These are phyloP conservation scores for Lasioglossum pauxillum DNA, from an alignment of 2,888 invertebrate genomes.

Conservation along the genomic window DNA sequence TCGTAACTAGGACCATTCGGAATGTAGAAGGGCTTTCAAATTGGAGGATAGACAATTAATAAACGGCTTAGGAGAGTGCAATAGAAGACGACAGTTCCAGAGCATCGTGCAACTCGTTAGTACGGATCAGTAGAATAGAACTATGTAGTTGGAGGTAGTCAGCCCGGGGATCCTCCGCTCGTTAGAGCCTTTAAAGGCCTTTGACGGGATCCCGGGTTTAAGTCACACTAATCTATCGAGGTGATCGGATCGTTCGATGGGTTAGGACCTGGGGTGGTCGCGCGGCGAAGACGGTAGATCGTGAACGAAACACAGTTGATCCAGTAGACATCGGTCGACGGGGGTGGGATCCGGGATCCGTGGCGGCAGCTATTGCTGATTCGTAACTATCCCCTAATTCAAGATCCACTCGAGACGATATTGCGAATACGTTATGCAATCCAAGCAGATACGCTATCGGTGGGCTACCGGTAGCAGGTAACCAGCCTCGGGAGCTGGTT, in stretches of 20 bases:
- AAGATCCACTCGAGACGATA: conserved; percentile 61
- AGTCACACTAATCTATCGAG: neutral
- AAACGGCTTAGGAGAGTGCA: neutral
- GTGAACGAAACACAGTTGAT: neutral
- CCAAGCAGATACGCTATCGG: conserved; percentile 64
- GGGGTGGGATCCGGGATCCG: neutral
- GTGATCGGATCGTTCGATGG: neutral
- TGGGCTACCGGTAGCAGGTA: conserved; percentile 2
- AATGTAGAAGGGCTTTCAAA: neutral
- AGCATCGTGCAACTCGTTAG: neutral
- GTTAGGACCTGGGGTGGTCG: neutral
- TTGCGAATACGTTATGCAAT: conserved; percentile 52
- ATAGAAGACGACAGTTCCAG: neutral
- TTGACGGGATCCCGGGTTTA: neutral
- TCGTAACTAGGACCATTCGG: neutral
- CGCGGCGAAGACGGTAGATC: neutral
- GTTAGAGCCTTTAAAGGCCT: neutral
- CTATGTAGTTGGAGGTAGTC: neutral
- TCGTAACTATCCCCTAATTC: conserved; percentile 49
- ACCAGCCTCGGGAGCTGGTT: conserved; percentile 24
- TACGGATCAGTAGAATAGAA: neutral
- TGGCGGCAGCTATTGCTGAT: conserved; percentile 32
- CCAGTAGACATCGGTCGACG: neutral
- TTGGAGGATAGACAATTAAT: neutral
- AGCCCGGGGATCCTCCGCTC: neutral